Evolutionary conservation across 2,797 vertebrate genomes (phyloP), one percentile per base, ranked within the genome.

Genomic region (Gila robusta): DNA sequence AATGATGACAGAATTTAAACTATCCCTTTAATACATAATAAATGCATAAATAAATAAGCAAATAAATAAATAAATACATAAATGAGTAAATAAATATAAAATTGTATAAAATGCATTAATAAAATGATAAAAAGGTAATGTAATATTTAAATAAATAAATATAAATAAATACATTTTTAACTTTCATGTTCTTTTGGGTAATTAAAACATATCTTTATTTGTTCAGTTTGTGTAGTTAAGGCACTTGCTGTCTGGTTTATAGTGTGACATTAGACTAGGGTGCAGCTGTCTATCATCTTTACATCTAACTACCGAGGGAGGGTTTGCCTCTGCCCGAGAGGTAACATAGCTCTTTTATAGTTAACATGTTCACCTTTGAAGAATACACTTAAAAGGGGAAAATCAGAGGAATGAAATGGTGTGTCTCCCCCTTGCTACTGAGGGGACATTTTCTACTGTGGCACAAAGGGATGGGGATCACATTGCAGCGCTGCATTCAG

Each of bases 401-500:
- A 94, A 94, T 94, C 92, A 91, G 92, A 84, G 90, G 94, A 95
- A 91, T 93, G 94, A 95, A 95, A 94, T 92, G 90, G 91, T 91
- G 91, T 92, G 92, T 94, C 92, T 92, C 93, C 92, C 91, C 89
- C 85, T 91, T 90, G 90, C 86, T 91, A 88, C 87, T 92, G 93
- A 95, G 93, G 93, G 94, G 93, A 92, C 92, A 90, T 94, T 95
- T 96, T 96, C 93, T 94, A 91, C 87, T 41, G 37, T 69, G 44
- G 87, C 93, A 96, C 95, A 96, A 96, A 95, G 87, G 92, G 70
- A 87, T 73, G 70, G 49, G 92, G 92, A 87, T 96, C 94, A 83
- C 92, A 89, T 96, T 96, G 94, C 95, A 92, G 92, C 88, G 89
- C 93, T 88, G 91, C 93, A 96, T 96, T 96, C 94, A 96, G 91